A percentile compares a stretch with the other conserved stretches of the same genome.
Conservation (phyloP, 2,113 vertebrate genomes). For the Serranochromis macrocephalus region DNA sequence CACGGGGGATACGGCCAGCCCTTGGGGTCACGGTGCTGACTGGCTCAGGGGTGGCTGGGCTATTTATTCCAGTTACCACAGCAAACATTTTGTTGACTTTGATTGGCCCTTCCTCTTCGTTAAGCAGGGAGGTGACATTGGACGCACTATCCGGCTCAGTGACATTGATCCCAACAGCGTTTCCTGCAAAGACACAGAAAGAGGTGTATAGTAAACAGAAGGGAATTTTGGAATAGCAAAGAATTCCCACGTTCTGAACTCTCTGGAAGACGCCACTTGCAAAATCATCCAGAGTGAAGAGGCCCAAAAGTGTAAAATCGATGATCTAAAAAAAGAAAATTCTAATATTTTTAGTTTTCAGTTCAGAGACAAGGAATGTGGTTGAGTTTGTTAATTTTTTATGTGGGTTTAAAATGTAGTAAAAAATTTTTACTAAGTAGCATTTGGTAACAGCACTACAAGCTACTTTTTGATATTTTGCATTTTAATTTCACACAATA, state of each 20-base stretch:
- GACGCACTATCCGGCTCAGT: constrained; percentile 27
- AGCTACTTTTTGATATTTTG: not conserved
- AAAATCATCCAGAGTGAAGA: not conserved
- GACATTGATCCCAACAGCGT: constrained; percentile 24
- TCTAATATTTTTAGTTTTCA: not conserved
- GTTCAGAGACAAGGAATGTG: not conserved
- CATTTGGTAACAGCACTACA: not conserved
- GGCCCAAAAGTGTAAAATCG: not conserved
- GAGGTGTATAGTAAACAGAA: not conserved
- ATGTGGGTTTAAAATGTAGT: not conserved
- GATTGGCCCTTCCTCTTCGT: constrained; percentile 36
- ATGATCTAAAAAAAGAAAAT: not conserved
- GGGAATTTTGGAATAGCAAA: not conserved
- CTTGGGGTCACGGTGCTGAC: constrained; percentile 39
- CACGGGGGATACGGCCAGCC: constrained; percentile 36
- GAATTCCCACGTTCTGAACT: not conserved
- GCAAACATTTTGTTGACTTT: not conserved
- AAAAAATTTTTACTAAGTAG: accelerated
- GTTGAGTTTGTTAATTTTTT: not conserved
- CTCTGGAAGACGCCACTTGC: not conserved
- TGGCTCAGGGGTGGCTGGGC: not conserved
- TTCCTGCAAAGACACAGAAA: constrained; percentile 41
- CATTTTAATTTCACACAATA: not conserved
- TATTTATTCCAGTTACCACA: constrained; percentile 27
- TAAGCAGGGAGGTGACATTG: constrained; percentile 52